These are phyloP conservation scores for Gryllus longicercus DNA, from an alignment of 2,888 invertebrate genomes.

Conservation along the genomic window DNA sequence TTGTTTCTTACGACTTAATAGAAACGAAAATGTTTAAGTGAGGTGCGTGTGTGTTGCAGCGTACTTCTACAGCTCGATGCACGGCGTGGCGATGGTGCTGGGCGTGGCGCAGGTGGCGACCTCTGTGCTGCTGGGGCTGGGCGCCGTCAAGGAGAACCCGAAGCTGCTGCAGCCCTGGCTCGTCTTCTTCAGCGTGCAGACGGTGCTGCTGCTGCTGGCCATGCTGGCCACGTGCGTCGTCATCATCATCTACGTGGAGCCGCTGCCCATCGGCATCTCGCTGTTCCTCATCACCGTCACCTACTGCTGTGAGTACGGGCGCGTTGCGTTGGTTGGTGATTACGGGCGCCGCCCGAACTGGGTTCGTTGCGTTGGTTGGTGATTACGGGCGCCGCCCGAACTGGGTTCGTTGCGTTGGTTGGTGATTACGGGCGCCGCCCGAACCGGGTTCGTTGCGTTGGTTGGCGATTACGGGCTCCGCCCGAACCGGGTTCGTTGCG, in stretches of 20 bases:
- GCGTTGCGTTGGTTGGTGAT: too few relatives aligned
- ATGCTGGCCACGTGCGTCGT: neutral
- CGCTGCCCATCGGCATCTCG: neutral
- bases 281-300: neutral
- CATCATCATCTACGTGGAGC: constrained; percentile 8
- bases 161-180: neutral
- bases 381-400: too few relatives aligned
- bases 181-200: neutral
- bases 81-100: neutral
- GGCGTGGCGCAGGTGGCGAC: neutral
- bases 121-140: neutral
- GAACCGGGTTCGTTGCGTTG: too few relatives aligned
- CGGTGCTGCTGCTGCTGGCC: neutral
- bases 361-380: too few relatives aligned
- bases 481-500: too few relatives aligned
- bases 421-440: too few relatives aligned
- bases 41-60: neutral
- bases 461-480: too few relatives aligned
- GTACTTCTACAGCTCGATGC: neutral
- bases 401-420: too few relatives aligned
- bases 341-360: too few relatives aligned
- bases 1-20: too few relatives aligned
- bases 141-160: neutral
- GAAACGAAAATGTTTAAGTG: too few relatives aligned
- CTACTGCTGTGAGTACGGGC: neutral